Percentiles rank a stretch among this genome's conserved stretches.
These are phyloP conservation scores for Parazoanthus swiftii DNA, from an alignment of 92 coral and sea anemone genomes.

Conservation along the genomic window DNA sequence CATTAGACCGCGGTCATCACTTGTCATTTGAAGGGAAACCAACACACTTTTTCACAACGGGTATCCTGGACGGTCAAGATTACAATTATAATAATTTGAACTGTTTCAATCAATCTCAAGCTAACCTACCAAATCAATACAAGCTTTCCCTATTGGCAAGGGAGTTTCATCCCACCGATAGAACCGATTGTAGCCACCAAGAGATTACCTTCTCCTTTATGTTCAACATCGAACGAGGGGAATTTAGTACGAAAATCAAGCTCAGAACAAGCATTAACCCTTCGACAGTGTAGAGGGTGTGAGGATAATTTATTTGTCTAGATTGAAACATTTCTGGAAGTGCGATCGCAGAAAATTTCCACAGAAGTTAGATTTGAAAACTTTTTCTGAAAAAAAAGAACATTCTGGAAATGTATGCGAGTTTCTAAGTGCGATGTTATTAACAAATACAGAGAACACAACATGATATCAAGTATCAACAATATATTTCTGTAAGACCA, in stretches of 20 bases:
- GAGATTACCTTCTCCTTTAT: constrained; percentile 6
- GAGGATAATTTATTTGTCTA: no score
- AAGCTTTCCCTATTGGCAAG: constrained; percentile 16
- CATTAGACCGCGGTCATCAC: constrained; percentile 28
- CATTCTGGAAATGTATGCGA: no score
- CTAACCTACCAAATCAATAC: neutral
- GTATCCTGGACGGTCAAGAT: neutral
- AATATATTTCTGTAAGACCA: no score
- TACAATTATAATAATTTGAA: neutral
- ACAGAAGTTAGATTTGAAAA: no score
- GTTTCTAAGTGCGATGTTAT: neutral
- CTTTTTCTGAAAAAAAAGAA: no score
- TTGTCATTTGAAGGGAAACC: constrained; percentile 18
- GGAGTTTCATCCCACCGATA: constrained; percentile 21
- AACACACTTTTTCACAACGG: constrained; percentile 27
- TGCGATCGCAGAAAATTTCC: no score
- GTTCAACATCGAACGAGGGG: constrained; percentile 19
- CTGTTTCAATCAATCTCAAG: constrained; percentile 10
- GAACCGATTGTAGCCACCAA: neutral
- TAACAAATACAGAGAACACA: neutral
- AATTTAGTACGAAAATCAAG: neutral
- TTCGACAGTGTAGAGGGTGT: no score
- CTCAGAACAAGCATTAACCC: no score
- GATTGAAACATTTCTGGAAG: no score
- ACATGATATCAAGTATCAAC: no score